A percentile compares a stretch with the other conserved stretches of the same genome.
phyloP scores from a whole-genome alignment of 2,113 vertebrate genomes.

The Malurus alboscapulatus region DNA sequence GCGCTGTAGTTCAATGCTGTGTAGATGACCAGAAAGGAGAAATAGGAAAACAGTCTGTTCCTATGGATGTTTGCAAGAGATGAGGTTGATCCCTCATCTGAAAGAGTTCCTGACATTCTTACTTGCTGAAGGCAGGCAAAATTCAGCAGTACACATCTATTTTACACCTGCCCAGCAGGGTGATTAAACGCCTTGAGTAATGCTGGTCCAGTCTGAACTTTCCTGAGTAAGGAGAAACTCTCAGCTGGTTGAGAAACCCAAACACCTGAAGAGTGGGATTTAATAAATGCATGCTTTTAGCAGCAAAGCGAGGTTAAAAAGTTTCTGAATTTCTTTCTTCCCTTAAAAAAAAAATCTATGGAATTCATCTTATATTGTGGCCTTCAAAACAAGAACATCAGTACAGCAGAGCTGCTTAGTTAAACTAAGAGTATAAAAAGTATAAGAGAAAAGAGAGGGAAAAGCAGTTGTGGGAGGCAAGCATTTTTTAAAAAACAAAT shows the following conservation, averaged over 20 bases:
- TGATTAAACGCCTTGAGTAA: slow-evolving; percentile 22
- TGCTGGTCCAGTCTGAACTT: background rate
- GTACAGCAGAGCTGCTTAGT: background rate
- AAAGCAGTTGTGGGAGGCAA: background rate
- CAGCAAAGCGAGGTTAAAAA: background rate
- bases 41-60: rapidly evolving
- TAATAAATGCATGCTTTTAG: background rate
- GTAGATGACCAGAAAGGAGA: background rate
- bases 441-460: background rate
- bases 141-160: background rate
- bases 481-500: rapidly evolving
- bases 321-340: background rate
- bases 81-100: background rate
- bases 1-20: rapidly evolving
- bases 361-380: background rate
- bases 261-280: background rate
- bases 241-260: background rate
- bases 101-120: background rate
- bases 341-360: background rate
- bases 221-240: slow-evolving; percentile 5
- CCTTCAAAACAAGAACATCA: background rate
- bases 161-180: background rate
- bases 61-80: background rate
- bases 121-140: background rate
- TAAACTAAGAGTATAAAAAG: background rate